Evolutionary conservation across 2,113 vertebrate genomes (phyloP), one percentile per base, ranked within the genome.

Genomic region (Planiliza haematocheilus): DNA sequence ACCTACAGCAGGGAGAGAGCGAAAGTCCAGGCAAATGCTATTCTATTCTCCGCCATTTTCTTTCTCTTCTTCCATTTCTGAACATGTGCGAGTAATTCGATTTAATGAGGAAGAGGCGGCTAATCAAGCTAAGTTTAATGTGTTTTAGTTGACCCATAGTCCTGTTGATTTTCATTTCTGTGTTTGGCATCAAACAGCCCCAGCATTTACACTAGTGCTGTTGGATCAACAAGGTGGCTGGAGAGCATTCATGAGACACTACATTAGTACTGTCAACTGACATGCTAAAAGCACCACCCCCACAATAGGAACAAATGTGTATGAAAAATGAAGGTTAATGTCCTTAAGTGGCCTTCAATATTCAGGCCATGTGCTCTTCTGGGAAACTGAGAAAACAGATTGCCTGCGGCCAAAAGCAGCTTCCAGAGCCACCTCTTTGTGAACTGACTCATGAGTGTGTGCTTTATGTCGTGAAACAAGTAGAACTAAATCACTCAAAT

Each of bases 1-100:
- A 65, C 95, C 97, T 97, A 30, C 21, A 57, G 77, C 37, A 53
- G 62, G 57, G 46, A 57, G 41, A 68, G 36, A 45, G 30, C 60
- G 38, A 79, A 51, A 36, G 21, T 30, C 18, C 17, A 42, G 21
- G 71, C 50, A 65, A 42, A 58, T 36, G 13, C 21, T 34, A 8
- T 14, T 61, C 24, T 30, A 30, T 30, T 48, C 2, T 39, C 34
- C 16, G 13, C 36, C 10, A 11, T 51, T 48, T n/a, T 36, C 6
- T 30, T 57, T 67, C 18, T 14, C 42, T 13, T 62, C 52, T 6
- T 21, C 2, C 0, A 30, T 51, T 24, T 56, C 9, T 41, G 17
- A 74, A 56, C 24, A 30, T 30, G 24, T 30, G 24, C 24, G 24
- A 30, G 24, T 30, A 30, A 30, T 30, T 42, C n/a, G 8, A 46